phyloP scores from a whole-genome alignment of 2,888 invertebrate genomes.

The Nephrotoma appendiculata region DNA sequence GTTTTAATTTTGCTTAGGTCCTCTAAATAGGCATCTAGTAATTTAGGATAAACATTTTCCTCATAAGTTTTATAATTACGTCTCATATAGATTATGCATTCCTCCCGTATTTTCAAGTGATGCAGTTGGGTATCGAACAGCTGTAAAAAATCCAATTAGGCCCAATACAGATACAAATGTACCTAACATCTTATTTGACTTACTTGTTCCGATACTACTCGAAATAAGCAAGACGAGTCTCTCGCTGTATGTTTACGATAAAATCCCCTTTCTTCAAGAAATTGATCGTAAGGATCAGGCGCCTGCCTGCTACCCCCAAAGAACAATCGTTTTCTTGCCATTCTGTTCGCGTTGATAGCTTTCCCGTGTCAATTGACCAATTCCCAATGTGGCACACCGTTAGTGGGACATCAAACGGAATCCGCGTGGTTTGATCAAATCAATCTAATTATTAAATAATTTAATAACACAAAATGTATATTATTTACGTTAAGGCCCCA shows the following conservation, averaged over 20 bases:
- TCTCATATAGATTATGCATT: conserved; percentile 59
- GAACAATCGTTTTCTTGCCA: conserved; percentile 22
- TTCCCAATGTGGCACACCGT: neutral
- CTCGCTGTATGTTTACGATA: conserved; percentile 79
- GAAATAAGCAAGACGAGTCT: conserved; percentile 78
- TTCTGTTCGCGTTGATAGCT: neutral
- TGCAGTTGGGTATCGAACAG: conserved; percentile 48
- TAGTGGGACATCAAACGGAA: neutral
- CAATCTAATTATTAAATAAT: neutral
- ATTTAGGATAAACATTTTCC: neutral
- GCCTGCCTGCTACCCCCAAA: conserved; percentile 31
- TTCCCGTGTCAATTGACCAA: neutral
- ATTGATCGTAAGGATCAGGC: conserved; percentile 46
- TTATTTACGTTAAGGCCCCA: neutral
- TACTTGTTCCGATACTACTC: conserved; percentile 73
- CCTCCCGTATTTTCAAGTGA: conserved; percentile 57
- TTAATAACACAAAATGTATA: neutral
- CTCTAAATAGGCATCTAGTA: conserved; percentile 40
- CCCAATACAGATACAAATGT: too few species aligned
- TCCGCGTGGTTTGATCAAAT: neutral
- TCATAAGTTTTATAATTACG: conserved; percentile 31
- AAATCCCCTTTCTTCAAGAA: conserved; percentile 63
- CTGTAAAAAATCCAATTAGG: neutral
- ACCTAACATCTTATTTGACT: neutral
- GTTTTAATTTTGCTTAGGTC: conserved; percentile 54